Evolutionary conservation across 2,888 invertebrate species (phyloP), one percentile per base, ranked within the genome.

Genomic region (Cylindroiulus punctatus): DNA sequence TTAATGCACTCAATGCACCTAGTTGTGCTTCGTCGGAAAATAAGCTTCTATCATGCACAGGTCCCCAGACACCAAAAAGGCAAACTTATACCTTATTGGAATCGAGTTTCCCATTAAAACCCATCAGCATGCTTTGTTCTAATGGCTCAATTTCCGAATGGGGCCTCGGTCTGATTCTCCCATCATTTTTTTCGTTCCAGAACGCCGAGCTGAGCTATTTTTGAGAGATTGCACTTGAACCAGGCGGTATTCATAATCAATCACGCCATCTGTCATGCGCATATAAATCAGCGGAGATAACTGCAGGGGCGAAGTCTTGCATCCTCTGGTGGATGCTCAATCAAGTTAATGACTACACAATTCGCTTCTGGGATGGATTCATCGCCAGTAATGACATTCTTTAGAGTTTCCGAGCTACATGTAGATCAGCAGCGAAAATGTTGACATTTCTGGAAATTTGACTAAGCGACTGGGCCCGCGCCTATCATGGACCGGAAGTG

Each of bases 221-320:
- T 26, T 22, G 26, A 65, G 65, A 65, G n/a, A 65, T 65, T 65
- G 17, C 52, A 52, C 52, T 52, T 52, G n/a, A 65, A 26, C 65
- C 0, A 26, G 26, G 10, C 10, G 44, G 44, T 65, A 52, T 19
- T 65, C 65, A 65, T 65, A 65, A 65, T 65, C 26, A 26, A 65
- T 65, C 65, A 65, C 65, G 26, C 65, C 65, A 65, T 65, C 65
- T 26, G 26, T 65, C 65, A 65, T 65, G 22, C 10, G 26, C 65
- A 7, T 26, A 65, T 26, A 65, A 22, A 65, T 65, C 65, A 65
- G 65, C 26, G 52, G 12, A 44, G 44, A 44, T 44, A 44, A 44
- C 44, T 44, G 44, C 12, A 44, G 44, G 44, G 14, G 8, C 44
- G 12, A 44, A 8, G 44, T 44, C 44, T 44, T 8, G 10, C 44